Evolutionary conservation across 2,888 invertebrate genomes (phyloP).

Genomic region (Tetanocera ferruginea): DNA sequence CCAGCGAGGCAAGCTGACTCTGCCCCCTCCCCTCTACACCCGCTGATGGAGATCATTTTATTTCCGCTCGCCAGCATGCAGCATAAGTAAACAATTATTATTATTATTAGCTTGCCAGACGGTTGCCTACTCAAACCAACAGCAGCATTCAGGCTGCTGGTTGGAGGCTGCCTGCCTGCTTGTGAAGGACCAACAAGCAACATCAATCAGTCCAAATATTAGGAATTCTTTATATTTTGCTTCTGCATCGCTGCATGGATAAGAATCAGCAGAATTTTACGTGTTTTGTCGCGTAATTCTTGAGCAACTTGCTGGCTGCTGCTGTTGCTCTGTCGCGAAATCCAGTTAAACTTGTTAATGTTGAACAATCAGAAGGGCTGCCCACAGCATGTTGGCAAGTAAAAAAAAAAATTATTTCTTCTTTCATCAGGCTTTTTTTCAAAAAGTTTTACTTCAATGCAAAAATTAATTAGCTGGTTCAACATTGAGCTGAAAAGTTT

Average conservation of each 20-base stretch:
- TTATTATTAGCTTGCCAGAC: not conserved
- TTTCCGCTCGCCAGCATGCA: not conserved
- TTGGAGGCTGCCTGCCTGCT: not conserved
- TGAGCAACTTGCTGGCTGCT: not conserved
- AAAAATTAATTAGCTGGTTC: not conserved
- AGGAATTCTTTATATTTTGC: constrained; percentile 7
- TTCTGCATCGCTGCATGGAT: not conserved
- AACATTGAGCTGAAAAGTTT: not conserved
- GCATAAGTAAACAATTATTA: constrained; percentile 9
- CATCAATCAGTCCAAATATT: constrained; percentile 28
- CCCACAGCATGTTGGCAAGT: not conserved
- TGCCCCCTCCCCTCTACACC: not conserved
- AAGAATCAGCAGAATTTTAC: constrained; percentile 21
- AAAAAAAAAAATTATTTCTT: too few species aligned
- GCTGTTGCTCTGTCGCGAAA: not conserved
- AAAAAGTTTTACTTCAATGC: not conserved
- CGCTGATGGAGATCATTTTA: not conserved
- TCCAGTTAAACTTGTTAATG: constrained; percentile 23
- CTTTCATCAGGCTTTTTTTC: not conserved
- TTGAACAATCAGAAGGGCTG: not conserved
- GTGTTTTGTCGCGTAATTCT: constrained; percentile 11
- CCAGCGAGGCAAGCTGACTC: not conserved
- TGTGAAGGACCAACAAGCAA: not conserved
- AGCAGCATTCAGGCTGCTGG: not conserved
- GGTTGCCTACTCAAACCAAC: not conserved